Base-by-base conservation (phyloP, 37 sponge, comb jelly and placozoan genomes). In the Cliona cf. orientalis region DNA sequence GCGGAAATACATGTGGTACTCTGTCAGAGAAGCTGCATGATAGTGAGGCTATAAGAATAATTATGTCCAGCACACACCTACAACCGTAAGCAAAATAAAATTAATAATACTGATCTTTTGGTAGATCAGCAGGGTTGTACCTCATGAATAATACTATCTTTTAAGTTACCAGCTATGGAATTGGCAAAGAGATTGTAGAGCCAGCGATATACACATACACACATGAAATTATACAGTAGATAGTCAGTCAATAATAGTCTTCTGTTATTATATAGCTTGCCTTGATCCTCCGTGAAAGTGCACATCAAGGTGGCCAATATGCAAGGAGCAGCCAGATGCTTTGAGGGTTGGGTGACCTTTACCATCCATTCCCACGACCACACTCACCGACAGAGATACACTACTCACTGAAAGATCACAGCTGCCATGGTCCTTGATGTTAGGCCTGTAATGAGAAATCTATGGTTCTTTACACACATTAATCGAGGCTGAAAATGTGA, bases 221-320 rank as follows among this genome's bases (percentile, higher is more conserved):
- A 36, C n/a, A n/a, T n/a, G n/a, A n/a, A n/a, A n/a, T n/a, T n/a
- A n/a, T n/a, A n/a, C n/a, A n/a, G n/a, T n/a, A n/a, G n/a, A n/a
- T n/a, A n/a, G n/a, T n/a, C n/a, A n/a, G n/a, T n/a, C n/a, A n/a
- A n/a, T n/a, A n/a, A n/a, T n/a, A n/a, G n/a, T n/a, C n/a, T n/a
- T n/a, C n/a, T n/a, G n/a, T n/a, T n/a, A n/a, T n/a, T n/a, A n/a
- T n/a, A n/a, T n/a, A n/a, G n/a, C n/a, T n/a, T 22, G 84, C 89
- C 93, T 91, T 58, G 94, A 91, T 74, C 97, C 94, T 26, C 97
- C 97, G 46, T 93, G 89, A 53, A 93, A 97, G 38, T 85, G 25
- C 21, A 97, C 67, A 58, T 74, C 58, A 2, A 97, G 76, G 1
- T 77, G 28, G 0, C 92, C 97, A 56, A 97, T 97, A 78, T 82